Evolutionary conservation across 1,140 invertebrate species (phyloP).

Genomic region (Drosophila sp.): DNA sequence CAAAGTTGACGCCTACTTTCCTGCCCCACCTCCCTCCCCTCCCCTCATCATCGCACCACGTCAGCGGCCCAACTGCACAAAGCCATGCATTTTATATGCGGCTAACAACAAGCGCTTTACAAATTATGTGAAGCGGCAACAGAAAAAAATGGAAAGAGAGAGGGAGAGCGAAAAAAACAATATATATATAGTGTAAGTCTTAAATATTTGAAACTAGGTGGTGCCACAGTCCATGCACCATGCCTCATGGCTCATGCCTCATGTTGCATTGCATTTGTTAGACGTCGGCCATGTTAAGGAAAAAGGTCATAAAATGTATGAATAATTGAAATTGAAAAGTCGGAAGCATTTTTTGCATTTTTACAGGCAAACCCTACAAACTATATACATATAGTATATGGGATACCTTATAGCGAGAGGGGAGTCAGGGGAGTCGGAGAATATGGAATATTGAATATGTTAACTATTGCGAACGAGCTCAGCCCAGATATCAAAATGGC

Average conservation of each 20-base stretch:
- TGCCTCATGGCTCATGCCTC: not conserved
- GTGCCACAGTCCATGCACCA: conserved; percentile 23
- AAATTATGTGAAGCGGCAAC: conserved; percentile 73
- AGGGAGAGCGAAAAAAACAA: conserved; percentile 20
- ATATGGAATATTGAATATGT: too few species aligned
- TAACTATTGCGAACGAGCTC: conserved; percentile 11
- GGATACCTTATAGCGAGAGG: not conserved
- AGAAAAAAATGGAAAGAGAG: conserved; percentile 21
- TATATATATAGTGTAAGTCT: conserved; percentile 68
- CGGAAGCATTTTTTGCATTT: conserved; percentile 76
- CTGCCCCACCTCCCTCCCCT: not conserved
- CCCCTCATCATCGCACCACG: conserved; percentile 6
- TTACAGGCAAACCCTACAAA: conserved; percentile 48
- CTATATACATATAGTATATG: not conserved
- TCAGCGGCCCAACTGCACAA: conserved; percentile 57
- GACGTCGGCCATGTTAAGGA: conserved; percentile 65
- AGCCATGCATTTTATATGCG: conserved; percentile 76
- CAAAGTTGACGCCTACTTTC: conserved; percentile 54
- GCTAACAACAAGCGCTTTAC: conserved; percentile 52
- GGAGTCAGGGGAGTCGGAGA: not conserved
- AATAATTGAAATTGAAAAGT: conserved; percentile 83
- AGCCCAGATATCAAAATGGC: conserved; percentile 64
- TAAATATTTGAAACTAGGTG: conserved; percentile 78
- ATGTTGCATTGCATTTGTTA: conserved; percentile 53
- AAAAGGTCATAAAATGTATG: conserved; percentile 82